Base-by-base conservation (phyloP, 2,113 vertebrate genomes). In the Uria aalge region DNA sequence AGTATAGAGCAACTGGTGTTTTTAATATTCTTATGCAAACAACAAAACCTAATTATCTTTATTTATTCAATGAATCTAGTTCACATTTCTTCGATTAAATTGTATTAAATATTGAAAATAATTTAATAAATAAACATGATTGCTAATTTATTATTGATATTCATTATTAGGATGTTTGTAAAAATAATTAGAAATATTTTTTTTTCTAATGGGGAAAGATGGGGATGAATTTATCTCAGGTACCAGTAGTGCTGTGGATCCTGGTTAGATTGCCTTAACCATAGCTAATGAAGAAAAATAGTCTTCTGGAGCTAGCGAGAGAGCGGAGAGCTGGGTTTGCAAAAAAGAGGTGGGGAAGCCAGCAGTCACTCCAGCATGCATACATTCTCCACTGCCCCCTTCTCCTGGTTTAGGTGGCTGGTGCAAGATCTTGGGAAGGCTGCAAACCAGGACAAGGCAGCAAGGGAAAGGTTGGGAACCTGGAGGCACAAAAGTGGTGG, bases 61-160 rank as follows among this genome's bases (percentile, higher is more conserved):
- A 91, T 93, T 90, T 96, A 95, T 95, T 97, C 94, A 81, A 82
- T 73, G 97, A 94, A 89, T 94, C 83, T 79, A 93, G 79, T 97
- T 96, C 88, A 96, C 96, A 98, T 97, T 97, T 94, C 92, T 96
- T 97, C 96, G 96, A 96, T 97, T 96, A 89, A 97, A 95, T 98
- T 95, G 66, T 96, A 97, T 97, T 97, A 98, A 98, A 97, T 98
- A 98, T 96, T 98, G 96, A 96, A 92, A 91, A 94, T 63, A 60
- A 97, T 95, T 96, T 97, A 96, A 98, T 97, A 97, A 97, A 96
- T 90, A 96, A 96, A 90, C 68, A 85, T 2, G 10, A 76, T 93
- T 94, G 45, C 71, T 97, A 85, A 97, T 98, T 90, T 91, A 97
- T 76, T 90, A 97, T 97, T 98, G 96, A 97, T 96, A 95, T 62